Evolutionary conservation across 2,113 vertebrate species (phyloP), one percentile per base, ranked within the genome.

Genomic region (Oriolus oriolus): DNA sequence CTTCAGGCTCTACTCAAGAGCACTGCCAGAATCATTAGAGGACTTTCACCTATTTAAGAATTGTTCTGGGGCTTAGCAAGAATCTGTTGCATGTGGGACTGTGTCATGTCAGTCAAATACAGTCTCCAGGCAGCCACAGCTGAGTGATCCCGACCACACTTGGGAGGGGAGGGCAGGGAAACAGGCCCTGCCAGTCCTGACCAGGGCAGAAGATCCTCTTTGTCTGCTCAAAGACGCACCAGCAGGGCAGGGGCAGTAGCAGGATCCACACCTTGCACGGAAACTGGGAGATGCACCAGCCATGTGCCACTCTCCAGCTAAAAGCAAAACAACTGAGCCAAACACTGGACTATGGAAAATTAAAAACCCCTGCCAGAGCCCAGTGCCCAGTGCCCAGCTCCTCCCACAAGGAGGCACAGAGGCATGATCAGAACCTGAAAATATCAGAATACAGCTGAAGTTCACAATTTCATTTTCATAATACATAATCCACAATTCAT

Each of bases 301-400:
- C 1, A 9, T 2, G 16, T 3, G 20, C 33, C 23, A 6, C 37
- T 11, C 7, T 24, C 20, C 23, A 44, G 35, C 33, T 30, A 21
- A 52, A 39, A 45, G 33, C 30, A 57, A 39, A 86, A 9, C 20
- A 13, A 10, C 0, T 5, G 28, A 22, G 52, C 41, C 23, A 50
- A 66, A 30, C 14, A 12, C 63, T 11, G 19, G 47, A 11, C 11
- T 1, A 23, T 5, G 39, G 65, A 22, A 54, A 71, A 37, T 3
- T 8, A 31, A 27, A 49, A 41, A 14, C 5, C 2, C 0, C 75
- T 30, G 80, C 61, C 61, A n/a, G 31, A 37, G n/a, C 20, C 11
- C 23, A 2, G 27, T 15, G 30, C 14, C 2, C 2, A 61, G 4
- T 0, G 10, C 7, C 6, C 6, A 31, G 50, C 69, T 81, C 73